Conservation (phyloP, 2,113 vertebrate species). For the Cebidichthys violaceus region DNA sequence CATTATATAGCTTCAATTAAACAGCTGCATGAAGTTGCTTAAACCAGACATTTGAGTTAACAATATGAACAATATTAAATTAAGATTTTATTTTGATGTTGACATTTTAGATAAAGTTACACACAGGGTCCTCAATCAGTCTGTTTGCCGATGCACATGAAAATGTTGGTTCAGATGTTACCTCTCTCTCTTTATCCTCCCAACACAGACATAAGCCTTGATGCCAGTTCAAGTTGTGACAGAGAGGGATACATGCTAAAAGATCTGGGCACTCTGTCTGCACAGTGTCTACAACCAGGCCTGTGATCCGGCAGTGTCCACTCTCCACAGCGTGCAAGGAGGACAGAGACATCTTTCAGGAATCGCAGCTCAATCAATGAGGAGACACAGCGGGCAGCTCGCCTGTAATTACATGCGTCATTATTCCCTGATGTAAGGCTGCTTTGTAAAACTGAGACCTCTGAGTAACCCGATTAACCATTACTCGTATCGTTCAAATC, state of each 20-base stretch:
- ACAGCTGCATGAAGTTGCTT: neutral
- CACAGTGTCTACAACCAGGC: slow-evolving; percentile 6
- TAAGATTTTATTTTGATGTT: neutral
- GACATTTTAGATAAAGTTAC: neutral
- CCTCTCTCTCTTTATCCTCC: neutral
- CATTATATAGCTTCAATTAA: neutral
- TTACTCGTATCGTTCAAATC: slow-evolving; percentile 40
- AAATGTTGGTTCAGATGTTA: neutral
- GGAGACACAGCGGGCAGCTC: slow-evolving; percentile 34
- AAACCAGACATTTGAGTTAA: no score
- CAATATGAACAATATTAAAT: neutral
- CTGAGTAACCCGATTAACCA: slow-evolving; percentile 44
- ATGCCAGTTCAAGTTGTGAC: neutral
- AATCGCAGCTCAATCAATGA: slow-evolving; percentile 60
- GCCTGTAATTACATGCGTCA: slow-evolving; percentile 59
- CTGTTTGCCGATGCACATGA: neutral
- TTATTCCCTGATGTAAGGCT: slow-evolving; percentile 54
- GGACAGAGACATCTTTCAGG: slow-evolving; percentile 51
- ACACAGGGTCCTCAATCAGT: neutral
- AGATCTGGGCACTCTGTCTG: neutral
- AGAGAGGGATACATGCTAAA: neutral
- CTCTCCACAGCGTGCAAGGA: neutral
- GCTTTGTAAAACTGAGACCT: slow-evolving; percentile 48
- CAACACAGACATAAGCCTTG: neutral
- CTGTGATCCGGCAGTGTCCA: slow-evolving; percentile 1